Conservation (phyloP, 2,113 vertebrate genomes). For the Phainopepla nitens region DNA sequence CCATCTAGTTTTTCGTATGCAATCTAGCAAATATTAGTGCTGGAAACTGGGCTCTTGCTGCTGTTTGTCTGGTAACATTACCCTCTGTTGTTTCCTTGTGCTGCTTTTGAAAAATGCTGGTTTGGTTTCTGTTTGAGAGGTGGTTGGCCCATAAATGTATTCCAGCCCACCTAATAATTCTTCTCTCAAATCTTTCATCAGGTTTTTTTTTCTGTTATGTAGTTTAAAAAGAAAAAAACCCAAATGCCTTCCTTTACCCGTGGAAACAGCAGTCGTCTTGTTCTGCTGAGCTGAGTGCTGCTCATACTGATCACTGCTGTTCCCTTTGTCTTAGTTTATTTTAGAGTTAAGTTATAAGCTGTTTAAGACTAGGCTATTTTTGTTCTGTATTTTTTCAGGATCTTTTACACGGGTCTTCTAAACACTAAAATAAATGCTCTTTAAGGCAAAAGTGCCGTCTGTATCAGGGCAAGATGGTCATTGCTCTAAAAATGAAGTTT, state of each 20-base stretch:
- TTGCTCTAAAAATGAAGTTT: not conserved
- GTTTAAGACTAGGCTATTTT: slow-evolving; percentile 2
- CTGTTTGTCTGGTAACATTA: slow-evolving; percentile 34
- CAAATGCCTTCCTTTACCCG: not conserved
- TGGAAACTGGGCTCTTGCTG: slow-evolving; percentile 12
- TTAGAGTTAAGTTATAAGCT: slow-evolving; percentile 41
- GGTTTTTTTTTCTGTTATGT: not conserved
- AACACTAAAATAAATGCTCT: not conserved
- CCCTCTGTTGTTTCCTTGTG: slow-evolving; percentile 31
- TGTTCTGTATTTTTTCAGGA: not conserved
- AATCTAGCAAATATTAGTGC: slow-evolving; percentile 8
- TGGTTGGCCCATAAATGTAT: not conserved
- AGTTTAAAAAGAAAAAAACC: not conserved
- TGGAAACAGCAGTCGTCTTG: slow-evolving; percentile 4
- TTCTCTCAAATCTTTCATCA: slow-evolving; percentile 14
- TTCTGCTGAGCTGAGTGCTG: slow-evolving; percentile 34
- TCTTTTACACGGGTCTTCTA: not conserved
- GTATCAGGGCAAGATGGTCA: not conserved
- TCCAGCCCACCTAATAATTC: slow-evolving; percentile 49
- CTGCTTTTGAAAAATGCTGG: not conserved
- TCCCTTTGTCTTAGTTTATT: slow-evolving; percentile 34
- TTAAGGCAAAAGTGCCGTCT: not conserved
- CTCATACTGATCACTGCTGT: not conserved
- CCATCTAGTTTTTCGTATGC: not conserved
- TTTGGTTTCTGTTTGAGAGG: slow-evolving; percentile 13